phyloP scores from a whole-genome alignment of 2,113 vertebrate genomes.

The Lates calcarifer region DNA sequence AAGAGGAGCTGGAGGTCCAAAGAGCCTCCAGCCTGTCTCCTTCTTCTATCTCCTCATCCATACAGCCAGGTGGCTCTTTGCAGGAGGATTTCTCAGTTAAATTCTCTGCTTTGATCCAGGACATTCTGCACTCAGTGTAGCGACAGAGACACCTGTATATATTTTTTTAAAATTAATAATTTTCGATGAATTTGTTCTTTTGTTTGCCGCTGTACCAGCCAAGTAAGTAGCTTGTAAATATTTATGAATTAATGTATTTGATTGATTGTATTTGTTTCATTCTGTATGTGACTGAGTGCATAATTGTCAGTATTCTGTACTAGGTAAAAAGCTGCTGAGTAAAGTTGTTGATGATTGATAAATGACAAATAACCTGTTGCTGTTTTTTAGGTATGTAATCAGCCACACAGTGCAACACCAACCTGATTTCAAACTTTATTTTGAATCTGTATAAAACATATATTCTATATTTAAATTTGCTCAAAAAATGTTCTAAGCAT shows the following conservation, averaged over 20 bases:
- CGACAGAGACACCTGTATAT: conserved; percentile 36
- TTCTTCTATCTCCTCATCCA: conserved; percentile 25
- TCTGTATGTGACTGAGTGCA: conserved; percentile 21
- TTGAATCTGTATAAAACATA: conserved; percentile 49
- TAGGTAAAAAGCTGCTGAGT: conserved; percentile 38
- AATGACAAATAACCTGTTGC: not conserved
- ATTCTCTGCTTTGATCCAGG: conserved; percentile 88
- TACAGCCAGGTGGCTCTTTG: conserved; percentile 68
- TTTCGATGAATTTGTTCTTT: not conserved
- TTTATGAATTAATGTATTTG: conserved; percentile 35
- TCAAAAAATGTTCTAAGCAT: not conserved
- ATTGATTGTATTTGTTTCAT: conserved; percentile 35
- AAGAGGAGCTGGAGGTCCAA: conserved; percentile 76
- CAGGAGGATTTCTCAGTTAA: conserved; percentile 85
- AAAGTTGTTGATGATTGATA: not conserved
- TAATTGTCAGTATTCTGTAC: conserved; percentile 21
- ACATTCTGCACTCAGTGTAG: conserved; percentile 87
- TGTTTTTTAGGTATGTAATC: not conserved
- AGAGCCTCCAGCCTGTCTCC: not conserved
- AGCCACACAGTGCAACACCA: not conserved
- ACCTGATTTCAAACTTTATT: conserved; percentile 32
- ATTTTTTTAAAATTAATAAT: not conserved
- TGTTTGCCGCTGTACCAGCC: not conserved
- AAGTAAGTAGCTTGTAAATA: conserved; percentile 72
- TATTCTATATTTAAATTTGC: not conserved